Evolutionary conservation across 2,888 invertebrate genomes (phyloP), one percentile per base, ranked within the genome.

Genomic region (Xanthorhoe spadicearia): DNA sequence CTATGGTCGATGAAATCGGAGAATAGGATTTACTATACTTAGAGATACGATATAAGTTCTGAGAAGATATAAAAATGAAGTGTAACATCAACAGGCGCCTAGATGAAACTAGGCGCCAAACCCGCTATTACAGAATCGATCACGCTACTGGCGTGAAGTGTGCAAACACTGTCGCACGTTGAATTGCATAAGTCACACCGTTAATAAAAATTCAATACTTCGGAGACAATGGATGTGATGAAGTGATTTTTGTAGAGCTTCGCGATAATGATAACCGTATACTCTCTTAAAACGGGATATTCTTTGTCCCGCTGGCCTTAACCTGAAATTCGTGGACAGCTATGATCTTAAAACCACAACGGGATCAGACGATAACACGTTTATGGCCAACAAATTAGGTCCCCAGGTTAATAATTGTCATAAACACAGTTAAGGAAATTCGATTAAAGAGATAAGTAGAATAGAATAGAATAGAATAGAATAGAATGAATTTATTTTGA

Each of bases 271-370:
- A 84, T 87, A 86, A 88, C 86, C 86, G 86, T 85, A 86, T 88
- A 80, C 78, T 79, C 81, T 82, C 77, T 82, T 81, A 81, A 80
- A 90, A 89, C 90, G 90, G 89, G 85, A 89, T 77, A 74, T 77
- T 76, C 80, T 80, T 86, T 86, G 84, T 85, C 35, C 53, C 52
- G 61, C 49, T 59, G 60, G 60, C 63, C 59, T 56, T 61, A 64
- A 68, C 57, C 64, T 64, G 57, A 67, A 67, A 61, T 68, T 67
- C 75, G 75, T 72, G 78, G 80, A 76, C 82, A 78, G 81, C 77
- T 81, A 81, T 51, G 71, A 59, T 74, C 68, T 77, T 76, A 83
- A 84, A 85, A 86, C 76, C 67, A 69, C 71, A 70, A 72, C 74
- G 77, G 76, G 43, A 61, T 60, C 52, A 66, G 66, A 65, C 64